Conservation (phyloP, 2,113 vertebrate genomes). For the Vicugna pacos region DNA sequence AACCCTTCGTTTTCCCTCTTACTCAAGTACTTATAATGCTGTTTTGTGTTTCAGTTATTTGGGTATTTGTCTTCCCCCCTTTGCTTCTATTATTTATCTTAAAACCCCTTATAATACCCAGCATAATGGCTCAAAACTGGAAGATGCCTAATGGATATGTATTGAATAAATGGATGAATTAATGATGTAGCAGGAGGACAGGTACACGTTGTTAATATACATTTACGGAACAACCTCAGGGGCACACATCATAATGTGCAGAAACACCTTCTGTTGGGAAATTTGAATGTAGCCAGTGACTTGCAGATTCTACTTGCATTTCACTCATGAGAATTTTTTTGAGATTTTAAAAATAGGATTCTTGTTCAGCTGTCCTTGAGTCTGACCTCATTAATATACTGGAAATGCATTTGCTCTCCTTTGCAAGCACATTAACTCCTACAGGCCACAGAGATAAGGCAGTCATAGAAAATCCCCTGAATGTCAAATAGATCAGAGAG, state of each 20-base stretch:
- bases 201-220: not conserved
- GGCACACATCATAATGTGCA: not conserved
- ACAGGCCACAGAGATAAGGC: not conserved
- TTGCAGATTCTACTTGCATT: conserved; percentile 33
- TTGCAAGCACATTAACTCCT: not conserved
- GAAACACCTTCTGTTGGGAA: not conserved
- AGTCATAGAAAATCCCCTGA: conserved; percentile 10
- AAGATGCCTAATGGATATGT: not conserved
- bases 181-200: not conserved
- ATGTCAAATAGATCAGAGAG: not conserved
- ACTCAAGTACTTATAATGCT: not conserved
- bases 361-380: conserved; percentile 16
- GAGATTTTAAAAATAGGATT: conserved; percentile 25
- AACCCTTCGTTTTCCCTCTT: not conserved
- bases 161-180: not conserved
- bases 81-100: not conserved
- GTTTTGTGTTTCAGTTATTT: not conserved
- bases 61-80: not conserved
- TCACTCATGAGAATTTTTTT: not conserved
- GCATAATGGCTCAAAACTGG: not conserved
- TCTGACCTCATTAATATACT: conserved; percentile 2
- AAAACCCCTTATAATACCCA: not conserved
- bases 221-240: not conserved
- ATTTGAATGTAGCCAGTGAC: not conserved
- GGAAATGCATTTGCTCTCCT: conserved; percentile 22